Conservation (phyloP, 2,888 invertebrate genomes). For the Ommatoiulus sabulosus region DNA sequence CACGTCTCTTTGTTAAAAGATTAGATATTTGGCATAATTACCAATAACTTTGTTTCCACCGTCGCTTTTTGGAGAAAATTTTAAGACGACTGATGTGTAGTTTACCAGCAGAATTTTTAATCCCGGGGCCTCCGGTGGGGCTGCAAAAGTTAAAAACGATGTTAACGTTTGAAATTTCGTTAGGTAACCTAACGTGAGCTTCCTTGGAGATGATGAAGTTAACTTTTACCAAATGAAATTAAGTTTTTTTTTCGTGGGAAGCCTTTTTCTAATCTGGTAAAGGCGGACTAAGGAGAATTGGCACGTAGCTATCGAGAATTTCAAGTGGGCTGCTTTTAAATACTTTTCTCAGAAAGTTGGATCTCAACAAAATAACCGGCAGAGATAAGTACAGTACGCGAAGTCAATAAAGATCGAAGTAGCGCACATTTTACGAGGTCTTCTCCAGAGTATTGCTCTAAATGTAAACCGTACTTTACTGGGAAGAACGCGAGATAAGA, state of each 20-base stretch:
- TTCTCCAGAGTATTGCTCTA: background rate
- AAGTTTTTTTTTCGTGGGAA: background rate
- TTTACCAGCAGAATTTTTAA: background rate
- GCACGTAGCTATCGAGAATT: background rate
- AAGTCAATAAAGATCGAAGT: background rate
- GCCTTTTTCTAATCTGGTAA: background rate
- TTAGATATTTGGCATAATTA: no score
- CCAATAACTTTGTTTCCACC: constrained; percentile 56
- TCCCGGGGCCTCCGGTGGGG: constrained; percentile 56
- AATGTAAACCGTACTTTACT: background rate
- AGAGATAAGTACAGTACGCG: background rate
- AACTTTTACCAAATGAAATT: background rate
- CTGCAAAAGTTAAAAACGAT: constrained; percentile 48
- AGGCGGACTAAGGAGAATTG: background rate
- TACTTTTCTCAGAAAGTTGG: background rate
- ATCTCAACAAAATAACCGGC: background rate
- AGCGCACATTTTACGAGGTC: background rate
- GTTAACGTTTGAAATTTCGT: background rate
- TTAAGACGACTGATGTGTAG: constrained; percentile 65
- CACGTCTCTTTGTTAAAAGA: background rate
- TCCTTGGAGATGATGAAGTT: background rate
- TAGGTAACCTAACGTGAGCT: background rate
- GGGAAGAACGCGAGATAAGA: background rate
- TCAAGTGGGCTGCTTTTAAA: background rate
- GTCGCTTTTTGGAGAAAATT: constrained; percentile 63